Evolutionary conservation across 2,113 vertebrate genomes (phyloP), one percentile per base, ranked within the genome.

Genomic region (Pelusios castaneus): DNA sequence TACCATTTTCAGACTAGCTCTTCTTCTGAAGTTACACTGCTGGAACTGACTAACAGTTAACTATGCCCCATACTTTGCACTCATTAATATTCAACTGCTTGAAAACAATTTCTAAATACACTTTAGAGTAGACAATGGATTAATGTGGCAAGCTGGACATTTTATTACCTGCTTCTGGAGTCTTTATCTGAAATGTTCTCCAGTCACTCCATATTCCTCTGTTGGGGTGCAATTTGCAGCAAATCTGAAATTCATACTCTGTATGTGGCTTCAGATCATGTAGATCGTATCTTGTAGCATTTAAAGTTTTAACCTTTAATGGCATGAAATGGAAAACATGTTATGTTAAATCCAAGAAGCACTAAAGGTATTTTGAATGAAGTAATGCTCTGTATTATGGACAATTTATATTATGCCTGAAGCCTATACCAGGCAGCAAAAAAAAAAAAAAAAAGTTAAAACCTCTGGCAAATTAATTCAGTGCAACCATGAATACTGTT

Each of bases 141-240:
- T 3, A 4, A 84, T 0, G 22, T 6, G 3, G 60, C 27, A 45
- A 47, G 5, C 2, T 77, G 11, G 4, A 0, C 4, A 3, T 5
- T 6, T 41, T 2, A 24, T 95, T 58, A 98, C 98, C 98, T 96
- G 97, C 96, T 17, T 98, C 97, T 0, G 97, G 98, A 1, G 97
- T 98, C 55, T 1, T 63, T 9, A 1, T 14, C 47, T 1, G 82
- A 38, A 45, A 41, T 0, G 5, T 3, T 6, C 94, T 93, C 98
- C 98, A 98, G 31, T 95, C 52, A 2, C 98, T 98, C 98, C 98
- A 98, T 31, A 94, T 94, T 31, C 98, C 98, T 43, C 83, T 45
- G 13, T 86, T 22, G 0, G 79, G 94, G 82, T 94, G 96, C 1
- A 98, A 84, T 73, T 89, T 98, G 10, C 98, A 98, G 82, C 98